Evolutionary conservation across 1,140 invertebrate genomes (phyloP).

Genomic region (Brachionus calyciflorus): DNA sequence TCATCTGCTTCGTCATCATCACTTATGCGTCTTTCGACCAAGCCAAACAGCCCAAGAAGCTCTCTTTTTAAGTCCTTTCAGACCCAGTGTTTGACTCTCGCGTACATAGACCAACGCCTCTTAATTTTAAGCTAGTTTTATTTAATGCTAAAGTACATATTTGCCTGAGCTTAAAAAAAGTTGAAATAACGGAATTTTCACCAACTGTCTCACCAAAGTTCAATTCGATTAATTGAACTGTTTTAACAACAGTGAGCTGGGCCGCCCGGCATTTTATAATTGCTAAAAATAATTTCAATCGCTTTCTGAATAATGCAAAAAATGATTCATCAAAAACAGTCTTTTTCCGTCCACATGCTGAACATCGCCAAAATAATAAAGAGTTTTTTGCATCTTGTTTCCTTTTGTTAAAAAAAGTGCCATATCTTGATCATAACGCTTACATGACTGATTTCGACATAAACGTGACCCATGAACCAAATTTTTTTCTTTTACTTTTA

Average conservation of each 20-base stretch:
- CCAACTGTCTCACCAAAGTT: background rate
- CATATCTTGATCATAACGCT: background rate
- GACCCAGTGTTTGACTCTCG: too few relatives aligned
- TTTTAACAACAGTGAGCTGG: constrained; percentile 1
- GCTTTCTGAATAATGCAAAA: constrained; percentile 20
- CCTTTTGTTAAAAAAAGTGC: background rate
- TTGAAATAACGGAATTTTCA: background rate
- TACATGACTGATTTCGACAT: background rate
- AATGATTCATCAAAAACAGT: constrained; percentile 29
- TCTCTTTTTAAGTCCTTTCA: too few relatives aligned
- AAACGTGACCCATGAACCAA: too few relatives aligned
- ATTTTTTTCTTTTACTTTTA: too few relatives aligned
- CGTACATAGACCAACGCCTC: too few relatives aligned
- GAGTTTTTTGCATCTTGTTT: constrained; percentile 1
- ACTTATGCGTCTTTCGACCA: too few relatives aligned
- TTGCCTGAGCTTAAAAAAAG: constrained; percentile 20
- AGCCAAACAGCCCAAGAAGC: too few relatives aligned
- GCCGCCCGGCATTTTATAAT: constrained; percentile 3
- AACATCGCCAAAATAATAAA: background rate
- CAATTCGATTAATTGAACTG: background rate
- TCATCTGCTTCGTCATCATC: too few relatives aligned
- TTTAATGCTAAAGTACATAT: background rate
- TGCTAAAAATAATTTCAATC: background rate
- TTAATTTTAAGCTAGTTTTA: too few relatives aligned
- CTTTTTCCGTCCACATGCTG: background rate